Evolutionary conservation across 2,888 invertebrate species (phyloP).

Genomic region (Calliopum simillimum): DNA sequence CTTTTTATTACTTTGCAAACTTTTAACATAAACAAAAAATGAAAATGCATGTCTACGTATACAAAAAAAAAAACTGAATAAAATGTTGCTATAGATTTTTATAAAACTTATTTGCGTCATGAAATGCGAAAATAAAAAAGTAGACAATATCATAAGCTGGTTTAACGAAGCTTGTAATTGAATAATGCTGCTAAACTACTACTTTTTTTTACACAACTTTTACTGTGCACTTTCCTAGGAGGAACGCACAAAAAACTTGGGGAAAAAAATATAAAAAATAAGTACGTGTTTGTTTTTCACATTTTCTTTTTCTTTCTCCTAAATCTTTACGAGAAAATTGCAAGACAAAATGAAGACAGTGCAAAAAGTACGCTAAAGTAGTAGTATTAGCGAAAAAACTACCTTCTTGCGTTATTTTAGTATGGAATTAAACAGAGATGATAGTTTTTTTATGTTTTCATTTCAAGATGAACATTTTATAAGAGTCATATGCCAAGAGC

Average conservation of each 20-base stretch:
- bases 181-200: slow-evolving; percentile 21
- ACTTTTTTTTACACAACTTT: neutral
- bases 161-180: slow-evolving; percentile 40
- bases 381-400: too few relatives aligned
- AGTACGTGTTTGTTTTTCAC: slow-evolving; percentile 9
- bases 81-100: too few relatives aligned
- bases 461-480: too few relatives aligned
- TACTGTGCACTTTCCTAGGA: neutral
- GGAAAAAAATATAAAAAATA: neutral
- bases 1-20: too few relatives aligned
- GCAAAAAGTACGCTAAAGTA: neutral
- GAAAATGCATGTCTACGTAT: too few relatives aligned
- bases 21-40: too few relatives aligned
- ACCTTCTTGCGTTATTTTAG: too few relatives aligned
- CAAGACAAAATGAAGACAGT: neutral
- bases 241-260: neutral
- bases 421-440: too few relatives aligned
- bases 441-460: too few relatives aligned
- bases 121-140: neutral
- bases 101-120: too few relatives aligned
- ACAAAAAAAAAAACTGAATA: too few relatives aligned
- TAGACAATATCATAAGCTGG: slow-evolving; percentile 17
- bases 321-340: slow-evolving; percentile 12
- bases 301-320: slow-evolving; percentile 1
- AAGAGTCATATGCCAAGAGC: too few relatives aligned